Base-by-base conservation (phyloP, 2,888 invertebrate genomes). In the Andrena minutula region DNA sequence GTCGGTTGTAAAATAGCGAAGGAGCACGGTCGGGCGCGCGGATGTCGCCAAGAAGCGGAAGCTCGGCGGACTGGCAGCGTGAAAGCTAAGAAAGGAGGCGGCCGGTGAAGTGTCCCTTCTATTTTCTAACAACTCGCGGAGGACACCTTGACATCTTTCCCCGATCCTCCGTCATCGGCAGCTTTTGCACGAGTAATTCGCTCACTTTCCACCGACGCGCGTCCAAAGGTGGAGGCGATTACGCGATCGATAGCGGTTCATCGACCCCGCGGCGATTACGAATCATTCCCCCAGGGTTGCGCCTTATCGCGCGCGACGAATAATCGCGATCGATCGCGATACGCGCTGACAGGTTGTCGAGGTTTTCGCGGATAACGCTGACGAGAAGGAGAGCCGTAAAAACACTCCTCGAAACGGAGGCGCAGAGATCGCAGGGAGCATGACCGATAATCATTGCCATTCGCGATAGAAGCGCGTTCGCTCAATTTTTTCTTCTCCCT, bases 391-490 rank as follows among this genome's bases (percentile, higher is more conserved):
- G 16, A 4, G 41, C 12, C 26, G 26, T 2, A 26, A 41, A 4
- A 41, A 41, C 41, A 4, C 41, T 41, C 4, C 41, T 41, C 4
- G 41, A 41, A 41, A 41, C 41, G 41, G 4, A 41, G 70, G 30
- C 53, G 23, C 47, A 63, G 56, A 71, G 47, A 63, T 64, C 64
- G 63, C 47, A 26, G 41, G 63, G 47, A 64, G 56, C 28, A 64
- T 56, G 76, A 72, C 64, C 76, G 72, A 71, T 76, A 76, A 76
- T 56, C 12, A 65, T 73, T 71, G 41, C 41, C 41, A 16, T 41
- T 41, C 41, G 16, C 41, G 41, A 41, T 41, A 41, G 41, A 41
- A 41, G 41, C 41, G 41, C 16, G 35, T 0, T 10, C 20, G 23
- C 23, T 56, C 23, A 1, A 16, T 26, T 35, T 53, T 66, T 71